These are phyloP conservation scores for Bolborhynchus lineola DNA, from an alignment of 2,113 vertebrate genomes.

Conservation along the genomic window DNA sequence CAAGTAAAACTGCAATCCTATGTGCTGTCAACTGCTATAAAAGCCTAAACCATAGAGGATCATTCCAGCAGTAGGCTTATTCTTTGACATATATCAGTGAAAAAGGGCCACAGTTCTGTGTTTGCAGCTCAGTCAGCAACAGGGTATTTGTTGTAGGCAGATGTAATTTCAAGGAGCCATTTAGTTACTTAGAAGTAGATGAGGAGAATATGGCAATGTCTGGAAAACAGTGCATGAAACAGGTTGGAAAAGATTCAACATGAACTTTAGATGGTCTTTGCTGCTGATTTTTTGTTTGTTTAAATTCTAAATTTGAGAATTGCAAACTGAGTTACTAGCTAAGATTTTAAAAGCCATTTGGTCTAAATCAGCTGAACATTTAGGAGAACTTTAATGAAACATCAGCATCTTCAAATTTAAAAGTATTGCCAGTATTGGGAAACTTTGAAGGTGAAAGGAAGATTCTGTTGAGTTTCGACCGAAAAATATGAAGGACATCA, in stretches of 20 bases:
- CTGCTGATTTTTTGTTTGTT: neutral
- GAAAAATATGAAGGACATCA: neutral
- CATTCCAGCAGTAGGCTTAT: neutral
- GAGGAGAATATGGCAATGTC: neutral
- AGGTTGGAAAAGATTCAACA: neutral
- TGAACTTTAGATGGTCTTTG: neutral
- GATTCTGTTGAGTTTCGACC: neutral
- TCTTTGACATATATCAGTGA: neutral
- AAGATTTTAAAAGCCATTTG: neutral
- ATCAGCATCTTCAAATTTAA: neutral
- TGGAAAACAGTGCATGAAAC: neutral
- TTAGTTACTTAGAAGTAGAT: neutral
- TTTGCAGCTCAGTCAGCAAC: neutral
- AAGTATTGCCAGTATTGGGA: neutral
- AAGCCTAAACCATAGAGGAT: neutral
- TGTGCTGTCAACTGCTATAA: neutral
- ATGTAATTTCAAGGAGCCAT: neutral
- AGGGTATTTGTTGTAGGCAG: neutral
- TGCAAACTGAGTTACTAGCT: neutral
- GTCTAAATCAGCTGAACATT: neutral
- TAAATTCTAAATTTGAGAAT: neutral
- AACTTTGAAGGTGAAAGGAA: neutral
- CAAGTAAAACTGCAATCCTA: neutral
- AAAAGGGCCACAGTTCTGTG: neutral
- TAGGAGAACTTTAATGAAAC: neutral